These are phyloP conservation scores for Pelobates fuscus DNA, from an alignment of 2,113 vertebrate species.

Conservation along the genomic window DNA sequence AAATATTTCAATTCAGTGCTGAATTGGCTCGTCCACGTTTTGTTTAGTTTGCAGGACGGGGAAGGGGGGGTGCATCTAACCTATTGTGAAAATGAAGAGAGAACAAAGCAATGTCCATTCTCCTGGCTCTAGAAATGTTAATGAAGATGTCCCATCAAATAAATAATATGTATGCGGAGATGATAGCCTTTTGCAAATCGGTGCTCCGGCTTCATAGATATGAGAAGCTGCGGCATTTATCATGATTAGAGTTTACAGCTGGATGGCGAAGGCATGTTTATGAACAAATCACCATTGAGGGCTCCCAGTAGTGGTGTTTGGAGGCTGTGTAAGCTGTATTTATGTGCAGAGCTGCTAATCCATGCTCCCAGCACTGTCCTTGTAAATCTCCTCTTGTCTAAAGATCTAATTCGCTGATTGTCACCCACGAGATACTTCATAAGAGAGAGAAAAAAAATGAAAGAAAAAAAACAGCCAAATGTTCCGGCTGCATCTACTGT, in stretches of 20 bases:
- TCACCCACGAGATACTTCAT: slow-evolving; percentile 67
- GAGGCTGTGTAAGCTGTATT: slow-evolving; percentile 57
- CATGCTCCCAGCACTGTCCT: slow-evolving; percentile 60
- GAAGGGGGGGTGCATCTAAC: no score
- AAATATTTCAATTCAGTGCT: no score
- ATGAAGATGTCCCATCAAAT: slow-evolving; percentile 4
- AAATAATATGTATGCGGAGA: not conserved
- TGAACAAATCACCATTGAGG: slow-evolving; percentile 50
- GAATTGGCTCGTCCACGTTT: no score
- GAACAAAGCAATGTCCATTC: no score
- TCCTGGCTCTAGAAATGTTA: not conserved
- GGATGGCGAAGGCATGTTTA: slow-evolving; percentile 57
- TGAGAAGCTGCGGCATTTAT: not conserved
- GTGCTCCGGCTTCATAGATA: slow-evolving; percentile 1
- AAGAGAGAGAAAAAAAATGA: not conserved
- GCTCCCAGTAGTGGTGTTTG: slow-evolving; percentile 57
- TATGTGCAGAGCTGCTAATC: slow-evolving; percentile 65
- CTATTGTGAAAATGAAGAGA: no score
- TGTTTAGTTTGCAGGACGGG: no score
- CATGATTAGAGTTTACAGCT: slow-evolving; percentile 48
- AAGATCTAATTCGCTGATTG: slow-evolving; percentile 73
- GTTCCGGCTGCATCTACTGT: not conserved
- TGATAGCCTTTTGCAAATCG: slow-evolving; percentile 29
- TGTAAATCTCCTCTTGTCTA: slow-evolving; percentile 71
- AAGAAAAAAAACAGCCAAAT: not conserved